Base-by-base conservation (phyloP, 1,140 invertebrate genomes). In the Nylanderia fulva region DNA sequence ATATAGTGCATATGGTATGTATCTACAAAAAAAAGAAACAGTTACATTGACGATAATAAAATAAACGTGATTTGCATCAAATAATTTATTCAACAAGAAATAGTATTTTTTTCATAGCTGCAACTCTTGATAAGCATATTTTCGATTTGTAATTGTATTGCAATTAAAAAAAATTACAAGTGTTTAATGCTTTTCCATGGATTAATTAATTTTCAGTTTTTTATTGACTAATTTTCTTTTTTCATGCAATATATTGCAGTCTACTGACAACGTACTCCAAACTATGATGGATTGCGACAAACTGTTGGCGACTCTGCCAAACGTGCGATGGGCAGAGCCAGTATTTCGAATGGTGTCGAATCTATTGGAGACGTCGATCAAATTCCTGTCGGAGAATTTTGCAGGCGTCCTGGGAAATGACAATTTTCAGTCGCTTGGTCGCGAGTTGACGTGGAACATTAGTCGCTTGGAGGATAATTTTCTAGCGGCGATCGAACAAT, bases 311-410 rank as follows among this genome's bases (percentile, higher is more conserved):
- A 96, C 96, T 27, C 92, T 97, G 36, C 96, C 97, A 6, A 96
- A 96, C 86, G 96, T 97, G 18, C 95, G 97, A 68, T 97, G 97
- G 97, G 96, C 97, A 8, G 96, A 97, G 71, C 96, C 96, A 21
- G 96, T 97, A 39, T 96, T 96, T 85, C 95, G 96, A 85, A 93
- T 97, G 72, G 96, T 96, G 8, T 95, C 96, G 3, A 96, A 96
- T 91, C 95, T 97, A 2, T 91, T 97, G 15, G 96, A 97, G 84
- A 95, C 96, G 0, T 96, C 96, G 45, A 95, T 97, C 85, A 95
- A 95, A 89, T 97, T 95, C 88, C 94, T 96, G 48, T 95, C 96
- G 0, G 96, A 96, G 64, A 97, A 97, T 93, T 97, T 97, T 87
- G 95, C 96, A 48, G 94, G 95, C 45, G 95, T 97, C 1, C 92